Percentiles rank a stretch among this genome's conserved stretches.
Conservation (phyloP, 1,140 invertebrate genomes). For the Nephotettix cincticeps region DNA sequence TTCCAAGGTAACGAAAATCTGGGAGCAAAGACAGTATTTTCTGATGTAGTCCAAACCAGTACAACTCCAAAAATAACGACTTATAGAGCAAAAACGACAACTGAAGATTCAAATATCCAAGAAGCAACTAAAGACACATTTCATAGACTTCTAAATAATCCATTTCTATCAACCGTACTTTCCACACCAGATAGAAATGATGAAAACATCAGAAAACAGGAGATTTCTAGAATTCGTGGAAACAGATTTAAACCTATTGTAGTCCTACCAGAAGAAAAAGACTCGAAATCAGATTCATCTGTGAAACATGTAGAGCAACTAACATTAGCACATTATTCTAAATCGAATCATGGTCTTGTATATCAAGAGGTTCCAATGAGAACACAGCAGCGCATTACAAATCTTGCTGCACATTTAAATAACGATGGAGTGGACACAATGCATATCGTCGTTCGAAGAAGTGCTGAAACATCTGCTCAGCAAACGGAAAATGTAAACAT, state of each 20-base stretch:
- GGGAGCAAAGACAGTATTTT: neutral
- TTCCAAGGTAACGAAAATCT: neutral
- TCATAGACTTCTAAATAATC: neutral
- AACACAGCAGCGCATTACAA: slow-evolving; percentile 33
- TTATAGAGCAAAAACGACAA: neutral
- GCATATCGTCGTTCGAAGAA: slow-evolving; percentile 2
- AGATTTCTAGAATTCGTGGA: neutral
- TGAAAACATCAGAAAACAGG: neutral
- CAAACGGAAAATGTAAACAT: slow-evolving; percentile 29
- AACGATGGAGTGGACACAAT: neutral
- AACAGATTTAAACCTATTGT: neutral
- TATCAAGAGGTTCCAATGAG: slow-evolving; percentile 16
- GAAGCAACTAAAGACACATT: neutral
- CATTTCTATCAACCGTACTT: neutral
- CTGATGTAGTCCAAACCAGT: neutral
- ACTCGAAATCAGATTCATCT: neutral
- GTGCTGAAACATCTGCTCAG: neutral
- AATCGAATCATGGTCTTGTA: slow-evolving; percentile 19
- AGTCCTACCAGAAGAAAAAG: neutral
- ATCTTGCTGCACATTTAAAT: slow-evolving; percentile 34
- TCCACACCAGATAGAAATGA: neutral
- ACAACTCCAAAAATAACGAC: slow-evolving; percentile 4
- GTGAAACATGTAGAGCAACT: slow-evolving; percentile 39
- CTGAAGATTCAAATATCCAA: neutral
- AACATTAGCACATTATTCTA: slow-evolving; percentile 38